Base-by-base conservation (phyloP, 92 coral and sea anemone species). In the Palythoa heliodiscus region DNA sequence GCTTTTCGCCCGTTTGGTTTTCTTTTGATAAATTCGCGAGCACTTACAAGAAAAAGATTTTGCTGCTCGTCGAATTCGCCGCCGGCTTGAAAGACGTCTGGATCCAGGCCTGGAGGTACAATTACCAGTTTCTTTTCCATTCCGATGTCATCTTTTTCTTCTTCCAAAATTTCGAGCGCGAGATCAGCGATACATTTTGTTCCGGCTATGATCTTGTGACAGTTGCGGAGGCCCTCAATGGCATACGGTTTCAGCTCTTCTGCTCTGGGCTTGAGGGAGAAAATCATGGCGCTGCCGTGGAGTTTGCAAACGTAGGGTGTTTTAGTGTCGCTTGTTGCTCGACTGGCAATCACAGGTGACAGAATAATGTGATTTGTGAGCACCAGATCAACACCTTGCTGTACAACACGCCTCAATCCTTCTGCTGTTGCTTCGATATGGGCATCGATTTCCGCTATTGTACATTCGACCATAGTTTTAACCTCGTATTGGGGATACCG, bases 91-190 rank as follows among this genome's bases (percentile, higher is more conserved):
- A 95, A 95, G 10, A 91, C 92, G 52, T 93, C 93, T 3, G 98
- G 98, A 73, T 95, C 98, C 77, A 95, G 82, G 7, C 98, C 98
- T 7, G 98, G 96, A 48, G 96, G 91, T 53, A 95, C 92, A 63
- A 95, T 86, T 70, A 89, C 92, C 68, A 87, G 85, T 77, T 95
- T 95, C 66, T 75, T 63, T 22, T 74, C 87, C 82, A 92, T 64
- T 13, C 87, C 92, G 50, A 90, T 88, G 63, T 73, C 93, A 14
- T 91, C 89, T 71, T 86, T 93, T 54, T 95, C 96, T 12, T 54
- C 72, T 5, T 83, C 61, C 38, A 95, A 87, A 16, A 89, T 74
- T 37, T 93, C 95, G 38, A 73, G 78, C 11, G 93, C 95, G 43
- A 83, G 75, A 17, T 77, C 71, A n/a, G 90, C 91, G 76, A 95